Conservation (phyloP, 2,113 vertebrate genomes). For the Petaurus breviceps region DNA sequence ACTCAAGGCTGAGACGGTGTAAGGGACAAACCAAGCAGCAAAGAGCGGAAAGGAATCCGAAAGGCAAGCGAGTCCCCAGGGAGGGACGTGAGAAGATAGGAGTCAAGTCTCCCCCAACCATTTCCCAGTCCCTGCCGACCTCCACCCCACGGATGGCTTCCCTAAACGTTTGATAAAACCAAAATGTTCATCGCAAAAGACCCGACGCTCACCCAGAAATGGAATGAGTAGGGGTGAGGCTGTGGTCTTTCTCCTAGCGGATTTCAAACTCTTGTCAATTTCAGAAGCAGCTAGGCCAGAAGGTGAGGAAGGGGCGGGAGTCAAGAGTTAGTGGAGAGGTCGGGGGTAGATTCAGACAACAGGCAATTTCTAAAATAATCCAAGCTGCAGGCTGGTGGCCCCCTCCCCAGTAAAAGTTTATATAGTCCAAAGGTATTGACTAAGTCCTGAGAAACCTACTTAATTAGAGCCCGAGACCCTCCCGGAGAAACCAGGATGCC, state of each 20-base stretch:
- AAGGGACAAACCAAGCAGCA: neutral
- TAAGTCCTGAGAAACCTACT: slow-evolving; percentile 79
- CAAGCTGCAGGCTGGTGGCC: neutral
- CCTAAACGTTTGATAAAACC: neutral
- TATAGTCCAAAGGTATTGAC: slow-evolving; percentile 66
- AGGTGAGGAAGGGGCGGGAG: neutral
- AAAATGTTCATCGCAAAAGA: neutral
- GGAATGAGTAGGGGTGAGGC: neutral
- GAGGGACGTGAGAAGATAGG: neutral
- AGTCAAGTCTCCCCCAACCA: neutral
- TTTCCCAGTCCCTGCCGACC: neutral
- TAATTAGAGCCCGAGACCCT: slow-evolving; percentile 82
- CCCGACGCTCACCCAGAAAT: neutral
- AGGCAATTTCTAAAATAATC: neutral
- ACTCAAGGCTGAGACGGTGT: neutral
- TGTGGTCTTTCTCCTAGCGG: too few relatives aligned
- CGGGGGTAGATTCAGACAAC: neutral
- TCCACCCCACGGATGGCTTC: neutral
- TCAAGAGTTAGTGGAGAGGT: neutral
- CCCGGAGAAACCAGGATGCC: slow-evolving; percentile 73
- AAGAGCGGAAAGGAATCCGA: neutral
- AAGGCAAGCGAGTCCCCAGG: neutral
- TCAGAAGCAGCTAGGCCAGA: neutral
- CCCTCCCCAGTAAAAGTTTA: slow-evolving; percentile 78
- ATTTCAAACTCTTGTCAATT: neutral